phyloP scores from a whole-genome alignment of 2,888 invertebrate species.

The Fissipunctia ypsillon region DNA sequence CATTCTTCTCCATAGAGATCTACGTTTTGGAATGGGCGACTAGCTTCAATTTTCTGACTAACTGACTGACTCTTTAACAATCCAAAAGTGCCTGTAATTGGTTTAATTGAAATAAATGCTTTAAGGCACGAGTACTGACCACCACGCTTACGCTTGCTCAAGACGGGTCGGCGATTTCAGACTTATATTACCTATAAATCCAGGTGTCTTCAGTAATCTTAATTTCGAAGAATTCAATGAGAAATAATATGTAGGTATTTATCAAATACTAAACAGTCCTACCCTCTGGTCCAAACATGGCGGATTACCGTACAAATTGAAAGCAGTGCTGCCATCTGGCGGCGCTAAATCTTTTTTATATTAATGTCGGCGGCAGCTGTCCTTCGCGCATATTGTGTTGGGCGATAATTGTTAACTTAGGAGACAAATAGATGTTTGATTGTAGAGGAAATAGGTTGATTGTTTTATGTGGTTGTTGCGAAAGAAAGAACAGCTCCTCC shows the following conservation, averaged over 20 bases:
- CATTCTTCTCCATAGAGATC: no score
- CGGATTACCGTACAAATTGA: conserved; percentile 68
- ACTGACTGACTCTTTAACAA: no score
- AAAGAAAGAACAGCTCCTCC: background rate
- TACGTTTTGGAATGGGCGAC: no score
- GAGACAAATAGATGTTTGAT: conserved; percentile 29
- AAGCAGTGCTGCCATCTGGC: conserved; percentile 68
- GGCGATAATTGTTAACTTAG: conserved; percentile 38
- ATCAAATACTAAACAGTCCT: conserved; percentile 7
- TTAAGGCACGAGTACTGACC: no score
- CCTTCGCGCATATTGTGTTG: conserved; percentile 48
- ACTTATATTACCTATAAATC: no score
- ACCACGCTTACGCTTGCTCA: no score
- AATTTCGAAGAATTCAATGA: background rate
- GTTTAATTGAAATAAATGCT: no score
- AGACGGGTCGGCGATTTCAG: no score
- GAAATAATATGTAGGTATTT: background rate
- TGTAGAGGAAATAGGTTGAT: background rate
- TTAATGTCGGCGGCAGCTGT: conserved; percentile 76
- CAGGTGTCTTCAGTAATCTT: background rate
- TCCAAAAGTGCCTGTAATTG: no score
- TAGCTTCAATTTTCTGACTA: no score
- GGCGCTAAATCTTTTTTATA: conserved; percentile 79
- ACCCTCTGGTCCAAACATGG: conserved; percentile 38
- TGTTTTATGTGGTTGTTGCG: background rate